A percentile compares a stretch with the other conserved stretches of the same genome.
Conservation (phyloP, 1,140 invertebrate genomes). For the Drosophila micromelanica region DNA sequence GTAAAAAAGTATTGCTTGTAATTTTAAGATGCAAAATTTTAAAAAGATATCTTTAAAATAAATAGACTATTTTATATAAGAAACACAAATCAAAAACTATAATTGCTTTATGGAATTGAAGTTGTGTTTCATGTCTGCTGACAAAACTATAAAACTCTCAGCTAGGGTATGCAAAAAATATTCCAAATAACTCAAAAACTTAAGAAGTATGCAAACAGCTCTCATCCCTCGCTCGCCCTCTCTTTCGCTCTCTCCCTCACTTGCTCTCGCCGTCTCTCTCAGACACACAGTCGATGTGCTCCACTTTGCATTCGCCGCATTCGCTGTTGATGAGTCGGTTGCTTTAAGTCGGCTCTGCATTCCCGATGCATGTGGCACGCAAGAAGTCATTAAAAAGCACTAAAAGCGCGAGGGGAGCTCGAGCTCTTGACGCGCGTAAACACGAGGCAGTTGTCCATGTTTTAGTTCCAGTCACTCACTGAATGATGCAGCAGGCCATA, state of each 20-base stretch:
- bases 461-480: constrained; percentile 32
- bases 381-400: constrained; percentile 73
- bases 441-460: constrained; percentile 26
- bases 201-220: constrained; percentile 3
- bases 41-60: no score
- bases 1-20: no score
- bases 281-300: not conserved
- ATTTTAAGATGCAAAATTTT: no score
- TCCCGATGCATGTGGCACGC: constrained; percentile 75
- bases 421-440: constrained; percentile 47
- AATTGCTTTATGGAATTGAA: no score
- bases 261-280: not conserved
- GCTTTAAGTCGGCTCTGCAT: constrained; percentile 27
- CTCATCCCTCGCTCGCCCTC: not conserved
- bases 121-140: not conserved
- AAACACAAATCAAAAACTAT: no score
- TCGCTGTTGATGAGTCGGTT: constrained; percentile 2
- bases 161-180: not conserved
- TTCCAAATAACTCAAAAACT: not conserved
- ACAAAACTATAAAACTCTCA: not conserved
- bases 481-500: constrained; percentile 59
- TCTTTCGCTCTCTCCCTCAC: not conserved
- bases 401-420: constrained; percentile 53
- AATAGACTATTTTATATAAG: no score
- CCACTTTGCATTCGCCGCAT: constrained; percentile 23